Percentiles rank a stretch among this genome's conserved stretches.
Conservation (phyloP, 2,113 vertebrate genomes). For the Amblyornis subalaris region DNA sequence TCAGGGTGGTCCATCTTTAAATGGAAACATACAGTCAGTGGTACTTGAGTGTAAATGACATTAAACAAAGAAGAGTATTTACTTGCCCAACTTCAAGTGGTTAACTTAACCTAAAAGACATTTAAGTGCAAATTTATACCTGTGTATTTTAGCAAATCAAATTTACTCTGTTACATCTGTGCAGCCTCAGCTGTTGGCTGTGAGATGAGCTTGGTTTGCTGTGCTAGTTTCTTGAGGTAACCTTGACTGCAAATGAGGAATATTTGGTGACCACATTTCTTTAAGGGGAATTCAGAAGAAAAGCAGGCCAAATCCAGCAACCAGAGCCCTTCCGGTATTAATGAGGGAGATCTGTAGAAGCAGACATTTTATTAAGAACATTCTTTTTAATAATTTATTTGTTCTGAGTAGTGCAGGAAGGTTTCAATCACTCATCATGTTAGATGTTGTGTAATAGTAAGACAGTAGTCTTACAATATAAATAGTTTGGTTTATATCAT, state of each 20-base stretch:
- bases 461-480: not conserved
- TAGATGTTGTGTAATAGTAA: not conserved
- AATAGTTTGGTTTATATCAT: not conserved
- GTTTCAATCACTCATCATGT: not conserved
- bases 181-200: accelerated
- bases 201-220: not conserved
- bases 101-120: not conserved
- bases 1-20: not conserved
- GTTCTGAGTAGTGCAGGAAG: not conserved
- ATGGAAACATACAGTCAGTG: not conserved
- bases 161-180: not conserved
- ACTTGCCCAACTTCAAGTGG: not conserved
- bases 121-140: not conserved
- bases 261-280: not conserved
- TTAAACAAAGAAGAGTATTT: not conserved
- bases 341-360: not conserved
- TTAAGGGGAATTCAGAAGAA: not conserved
- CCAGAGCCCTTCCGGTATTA: not conserved
- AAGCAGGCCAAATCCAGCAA: not conserved
- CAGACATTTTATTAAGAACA: not conserved
- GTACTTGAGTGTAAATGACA: not conserved
- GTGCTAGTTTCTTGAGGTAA: not conserved
- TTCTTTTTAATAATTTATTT: not conserved
- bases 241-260: not conserved
- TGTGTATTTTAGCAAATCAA: not conserved